These are phyloP conservation scores for Harpagifer antarcticus DNA, from an alignment of 2,797 vertebrate genomes.

Conservation along the genomic window DNA sequence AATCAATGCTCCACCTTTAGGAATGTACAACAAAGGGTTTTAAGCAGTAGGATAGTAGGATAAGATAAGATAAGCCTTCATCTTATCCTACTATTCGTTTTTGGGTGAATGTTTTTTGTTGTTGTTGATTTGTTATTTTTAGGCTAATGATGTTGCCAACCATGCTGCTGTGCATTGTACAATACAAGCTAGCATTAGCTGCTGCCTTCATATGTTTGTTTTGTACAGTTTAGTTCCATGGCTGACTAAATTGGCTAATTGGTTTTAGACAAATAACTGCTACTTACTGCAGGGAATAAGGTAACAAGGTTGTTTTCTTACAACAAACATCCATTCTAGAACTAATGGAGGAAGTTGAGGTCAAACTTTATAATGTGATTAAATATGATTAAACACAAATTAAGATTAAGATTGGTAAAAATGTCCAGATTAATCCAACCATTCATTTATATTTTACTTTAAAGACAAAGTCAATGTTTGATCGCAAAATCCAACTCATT, in stretches of 20 bases:
- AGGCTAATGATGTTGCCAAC: background rate
- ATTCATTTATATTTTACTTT: too few species aligned
- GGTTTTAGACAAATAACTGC: too few species aligned
- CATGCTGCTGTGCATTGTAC: background rate
- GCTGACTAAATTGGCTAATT: background rate
- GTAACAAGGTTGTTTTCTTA: too few species aligned
- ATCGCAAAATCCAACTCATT: background rate
- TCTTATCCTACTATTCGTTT: background rate
- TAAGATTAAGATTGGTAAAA: too few species aligned
- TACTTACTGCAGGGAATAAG: too few species aligned
- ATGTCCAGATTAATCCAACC: too few species aligned
- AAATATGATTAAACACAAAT: too few species aligned
- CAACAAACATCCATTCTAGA: too few species aligned
- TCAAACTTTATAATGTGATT: too few species aligned
- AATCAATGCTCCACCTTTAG: constrained; percentile 9
- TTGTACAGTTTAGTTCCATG: background rate
- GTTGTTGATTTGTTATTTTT: background rate
- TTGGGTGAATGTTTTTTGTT: background rate
- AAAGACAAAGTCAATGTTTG: background rate
- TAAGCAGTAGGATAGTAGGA: too few species aligned
- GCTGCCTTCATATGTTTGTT: background rate
- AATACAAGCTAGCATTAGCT: background rate
- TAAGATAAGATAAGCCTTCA: background rate
- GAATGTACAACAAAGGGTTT: background rate
- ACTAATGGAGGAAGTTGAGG: too few species aligned